phyloP scores from a whole-genome alignment of 1,140 invertebrate genomes.

The Drosophila malerkotliana region DNA sequence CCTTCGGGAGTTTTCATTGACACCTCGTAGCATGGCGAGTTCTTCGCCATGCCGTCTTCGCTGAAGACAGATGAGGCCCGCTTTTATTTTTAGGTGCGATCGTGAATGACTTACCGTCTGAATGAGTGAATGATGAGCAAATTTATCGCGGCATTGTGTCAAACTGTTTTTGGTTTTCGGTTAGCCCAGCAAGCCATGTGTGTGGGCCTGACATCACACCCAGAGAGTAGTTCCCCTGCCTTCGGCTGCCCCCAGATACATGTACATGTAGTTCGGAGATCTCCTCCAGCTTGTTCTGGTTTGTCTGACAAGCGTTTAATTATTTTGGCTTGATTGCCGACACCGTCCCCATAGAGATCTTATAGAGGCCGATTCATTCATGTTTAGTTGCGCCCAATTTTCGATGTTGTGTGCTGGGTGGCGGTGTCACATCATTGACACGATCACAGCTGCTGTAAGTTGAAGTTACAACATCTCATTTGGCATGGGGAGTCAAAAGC shows the following conservation, averaged over 20 bases:
- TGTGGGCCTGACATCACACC: conserved; percentile 50
- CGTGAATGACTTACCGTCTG: conserved; percentile 77
- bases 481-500: not conserved
- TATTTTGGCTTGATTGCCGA: conserved; percentile 74
- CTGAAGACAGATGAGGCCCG: conserved; percentile 70
- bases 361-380: conserved; percentile 61
- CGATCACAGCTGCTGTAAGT: conserved; percentile 55
- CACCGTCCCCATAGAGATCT: conserved; percentile 6
- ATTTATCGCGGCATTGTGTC: conserved; percentile 82
- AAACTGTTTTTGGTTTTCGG: conserved; percentile 53
- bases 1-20: conserved; percentile 60
- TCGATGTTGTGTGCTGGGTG: conserved; percentile 36
- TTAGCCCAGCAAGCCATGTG: conserved; percentile 43
- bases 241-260: not conserved
- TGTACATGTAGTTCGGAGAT: conserved; percentile 25
- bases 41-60: conserved; percentile 5
- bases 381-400: conserved; percentile 45
- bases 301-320: conserved; percentile 82
- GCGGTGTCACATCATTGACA: conserved; percentile 62
- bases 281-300: conserved; percentile 52
- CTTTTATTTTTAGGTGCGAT: conserved; percentile 71
- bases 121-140: conserved; percentile 82
- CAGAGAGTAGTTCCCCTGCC: not conserved
- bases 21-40: conserved; percentile 49
- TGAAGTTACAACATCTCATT: conserved; percentile 15